phyloP scores from a whole-genome alignment of 23 tunicate species.

The Trididemnum miniatum region DNA sequence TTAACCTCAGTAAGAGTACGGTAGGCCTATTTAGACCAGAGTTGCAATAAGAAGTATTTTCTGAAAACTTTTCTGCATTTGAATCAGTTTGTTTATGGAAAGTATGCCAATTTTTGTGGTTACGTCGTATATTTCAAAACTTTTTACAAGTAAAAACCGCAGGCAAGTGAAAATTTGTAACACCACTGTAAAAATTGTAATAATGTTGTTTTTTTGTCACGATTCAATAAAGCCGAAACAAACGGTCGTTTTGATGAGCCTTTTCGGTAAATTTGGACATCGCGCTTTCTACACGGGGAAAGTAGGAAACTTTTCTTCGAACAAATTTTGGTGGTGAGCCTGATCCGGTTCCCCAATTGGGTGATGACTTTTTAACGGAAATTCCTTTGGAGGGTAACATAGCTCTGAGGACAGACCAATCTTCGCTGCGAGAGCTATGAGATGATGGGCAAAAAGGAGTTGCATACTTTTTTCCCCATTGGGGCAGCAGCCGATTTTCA shows the following conservation, averaged over 20 bases:
- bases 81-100: too few relatives aligned
- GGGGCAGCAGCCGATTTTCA: conserved; percentile 19
- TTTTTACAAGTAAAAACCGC: too few relatives aligned
- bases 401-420: conserved; percentile 76
- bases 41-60: too few relatives aligned
- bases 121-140: too few relatives aligned
- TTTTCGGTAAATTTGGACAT: conserved; percentile 73
- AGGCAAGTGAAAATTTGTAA: too few relatives aligned
- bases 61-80: too few relatives aligned
- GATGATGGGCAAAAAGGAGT: conserved; percentile 22
- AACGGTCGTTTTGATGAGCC: conserved; percentile 40
- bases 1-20: too few relatives aligned
- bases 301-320: conserved; percentile 6
- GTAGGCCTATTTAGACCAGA: too few relatives aligned
- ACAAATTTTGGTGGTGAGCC: conserved; percentile 52
- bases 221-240: conserved; percentile 33
- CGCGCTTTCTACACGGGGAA: conserved; percentile 67
- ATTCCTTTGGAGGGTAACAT: conserved; percentile 82
- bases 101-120: too few relatives aligned
- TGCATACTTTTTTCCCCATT: conserved; percentile 62
- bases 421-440: conserved; percentile 79
- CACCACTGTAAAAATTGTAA: too few relatives aligned
- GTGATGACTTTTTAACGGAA: conserved; percentile 28
- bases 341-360: conserved; percentile 82
- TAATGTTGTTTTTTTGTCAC: too few relatives aligned